A percentile compares a stretch with the other conserved stretches of the same genome.
phyloP scores from a whole-genome alignment of 1,140 invertebrate genomes.

The Bombus soroeensis region DNA sequence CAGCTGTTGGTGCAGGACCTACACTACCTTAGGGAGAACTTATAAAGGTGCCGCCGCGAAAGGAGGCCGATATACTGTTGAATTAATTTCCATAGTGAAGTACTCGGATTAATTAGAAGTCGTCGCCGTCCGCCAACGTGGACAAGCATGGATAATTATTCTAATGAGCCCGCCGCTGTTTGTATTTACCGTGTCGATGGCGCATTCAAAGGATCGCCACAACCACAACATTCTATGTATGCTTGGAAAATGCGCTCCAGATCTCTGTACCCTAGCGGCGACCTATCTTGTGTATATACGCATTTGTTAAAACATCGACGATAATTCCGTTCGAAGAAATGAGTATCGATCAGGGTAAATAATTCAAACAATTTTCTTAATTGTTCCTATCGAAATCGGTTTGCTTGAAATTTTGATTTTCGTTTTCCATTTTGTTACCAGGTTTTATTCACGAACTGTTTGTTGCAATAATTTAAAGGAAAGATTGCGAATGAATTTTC shows the following conservation, averaged over 20 bases:
- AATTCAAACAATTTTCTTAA: not conserved
- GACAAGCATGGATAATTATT: constrained; percentile 72
- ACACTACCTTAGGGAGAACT: not conserved
- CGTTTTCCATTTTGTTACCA: not conserved
- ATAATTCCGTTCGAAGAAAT: not conserved
- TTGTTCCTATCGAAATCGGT: not conserved
- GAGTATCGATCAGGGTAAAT: not conserved
- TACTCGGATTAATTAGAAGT: constrained; percentile 65
- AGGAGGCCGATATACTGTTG: constrained; percentile 22
- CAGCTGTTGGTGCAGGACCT: not conserved
- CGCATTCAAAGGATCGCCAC: constrained; percentile 66
- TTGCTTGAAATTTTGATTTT: not conserved
- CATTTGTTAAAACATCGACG: not conserved
- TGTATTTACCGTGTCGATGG: constrained; percentile 69
- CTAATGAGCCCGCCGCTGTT: constrained; percentile 70
- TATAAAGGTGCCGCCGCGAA: constrained; percentile 5
- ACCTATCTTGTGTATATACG: not conserved
- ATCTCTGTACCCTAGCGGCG: not conserved
- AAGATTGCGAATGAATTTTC: too few species aligned
- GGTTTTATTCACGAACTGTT: too few species aligned
- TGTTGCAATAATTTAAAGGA: too few species aligned
- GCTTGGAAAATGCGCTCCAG: constrained; percentile 32
- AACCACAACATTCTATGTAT: constrained; percentile 44
- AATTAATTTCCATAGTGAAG: constrained; percentile 56
- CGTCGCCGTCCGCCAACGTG: constrained; percentile 11